Conservation (phyloP, 2,113 vertebrate species). For the Willisornis vidua region DNA sequence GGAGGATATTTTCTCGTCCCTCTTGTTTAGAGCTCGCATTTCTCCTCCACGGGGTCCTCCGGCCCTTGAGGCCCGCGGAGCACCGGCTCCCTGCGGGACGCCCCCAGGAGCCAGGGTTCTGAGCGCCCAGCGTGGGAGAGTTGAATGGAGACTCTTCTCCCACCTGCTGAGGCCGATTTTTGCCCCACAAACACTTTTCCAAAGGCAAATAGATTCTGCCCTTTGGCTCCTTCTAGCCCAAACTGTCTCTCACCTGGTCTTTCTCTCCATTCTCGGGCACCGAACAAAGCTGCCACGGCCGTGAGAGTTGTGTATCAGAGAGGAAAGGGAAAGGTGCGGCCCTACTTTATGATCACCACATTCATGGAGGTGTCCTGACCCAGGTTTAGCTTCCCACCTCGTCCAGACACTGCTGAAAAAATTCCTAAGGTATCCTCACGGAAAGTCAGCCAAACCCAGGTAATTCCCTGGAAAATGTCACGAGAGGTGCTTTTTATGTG, state of each 20-base stretch:
- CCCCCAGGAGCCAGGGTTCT: background rate
- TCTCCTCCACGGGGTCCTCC: background rate
- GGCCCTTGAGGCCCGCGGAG: background rate
- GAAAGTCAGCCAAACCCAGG: background rate
- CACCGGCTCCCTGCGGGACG: background rate
- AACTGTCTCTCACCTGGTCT: background rate
- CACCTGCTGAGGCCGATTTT: background rate
- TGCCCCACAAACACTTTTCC: background rate
- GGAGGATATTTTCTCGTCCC: background rate
- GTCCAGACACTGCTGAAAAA: background rate
- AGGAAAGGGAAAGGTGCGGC: background rate
- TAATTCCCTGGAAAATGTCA: background rate
- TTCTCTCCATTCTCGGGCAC: background rate
- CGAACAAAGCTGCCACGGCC: background rate
- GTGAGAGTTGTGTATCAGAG: background rate
- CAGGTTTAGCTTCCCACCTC: background rate
- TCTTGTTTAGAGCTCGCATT: background rate
- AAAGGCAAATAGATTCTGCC: background rate
- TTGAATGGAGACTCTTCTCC: background rate
- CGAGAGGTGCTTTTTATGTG: background rate
- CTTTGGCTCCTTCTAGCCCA: background rate
- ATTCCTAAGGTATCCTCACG: background rate
- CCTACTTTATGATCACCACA: accelerated
- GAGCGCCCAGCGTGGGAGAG: background rate
- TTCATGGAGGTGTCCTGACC: background rate